Conservation (phyloP, 1,140 invertebrate species). For the Vollenhovia emeryi region DNA sequence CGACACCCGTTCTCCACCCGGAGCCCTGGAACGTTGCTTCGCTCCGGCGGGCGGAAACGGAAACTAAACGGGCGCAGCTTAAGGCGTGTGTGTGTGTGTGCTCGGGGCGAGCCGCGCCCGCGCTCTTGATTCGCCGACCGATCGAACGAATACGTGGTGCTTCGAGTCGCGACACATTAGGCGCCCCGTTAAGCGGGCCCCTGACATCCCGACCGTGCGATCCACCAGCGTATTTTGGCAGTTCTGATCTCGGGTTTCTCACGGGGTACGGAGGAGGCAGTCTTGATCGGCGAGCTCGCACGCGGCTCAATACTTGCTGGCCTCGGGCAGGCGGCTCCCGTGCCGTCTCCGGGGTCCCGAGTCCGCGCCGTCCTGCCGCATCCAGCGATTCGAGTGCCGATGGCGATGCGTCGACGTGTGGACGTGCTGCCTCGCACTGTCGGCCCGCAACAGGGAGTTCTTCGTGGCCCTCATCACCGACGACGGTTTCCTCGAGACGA, state of each 20-base stretch:
- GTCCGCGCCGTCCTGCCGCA: conserved; percentile 69
- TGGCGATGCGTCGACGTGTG: conserved; percentile 79
- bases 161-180: conserved; percentile 67
- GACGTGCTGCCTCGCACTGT: conserved; percentile 67
- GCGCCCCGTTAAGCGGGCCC: conserved; percentile 67
- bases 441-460: conserved; percentile 72
- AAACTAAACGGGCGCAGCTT: conserved; percentile 37
- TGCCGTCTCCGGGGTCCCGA: conserved; percentile 77
- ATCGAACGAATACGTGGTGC: conserved; percentile 66
- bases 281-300: conserved; percentile 82
- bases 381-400: conserved; percentile 82
- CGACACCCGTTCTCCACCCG: not conserved
- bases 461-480: conserved; percentile 72
- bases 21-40: not conserved
- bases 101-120: conserved; percentile 51
- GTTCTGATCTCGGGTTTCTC: conserved; percentile 72
- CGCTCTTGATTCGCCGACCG: conserved; percentile 66
- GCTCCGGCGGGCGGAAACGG: conserved; percentile 26
- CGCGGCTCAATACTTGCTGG: conserved; percentile 81
- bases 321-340: conserved; percentile 78
- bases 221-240: conserved; percentile 71
- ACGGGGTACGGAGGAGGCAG: conserved; percentile 79
- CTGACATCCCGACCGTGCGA: conserved; percentile 76
- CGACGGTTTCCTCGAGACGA: conserved; percentile 70
- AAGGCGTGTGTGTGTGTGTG: conserved; percentile 7